A percentile compares a stretch with the other conserved stretches of the same genome.
phyloP scores from a whole-genome alignment of 2,888 invertebrate genomes.

The Ceraclea dissimilis region DNA sequence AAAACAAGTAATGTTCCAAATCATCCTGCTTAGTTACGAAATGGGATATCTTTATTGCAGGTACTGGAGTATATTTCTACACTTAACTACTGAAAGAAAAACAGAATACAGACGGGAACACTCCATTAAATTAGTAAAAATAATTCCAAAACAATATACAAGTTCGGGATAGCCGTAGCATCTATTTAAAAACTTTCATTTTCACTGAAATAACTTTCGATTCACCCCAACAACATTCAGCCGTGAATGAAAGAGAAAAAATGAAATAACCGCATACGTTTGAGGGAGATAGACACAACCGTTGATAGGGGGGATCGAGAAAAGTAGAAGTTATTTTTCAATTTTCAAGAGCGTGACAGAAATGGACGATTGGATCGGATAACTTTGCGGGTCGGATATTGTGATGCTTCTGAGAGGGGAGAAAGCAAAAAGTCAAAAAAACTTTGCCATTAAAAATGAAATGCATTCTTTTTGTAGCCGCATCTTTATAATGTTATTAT shows the following conservation, averaged over 20 bases:
- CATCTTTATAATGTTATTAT: not conserved
- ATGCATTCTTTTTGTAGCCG: not conserved
- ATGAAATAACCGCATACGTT: not conserved
- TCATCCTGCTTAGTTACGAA: no score
- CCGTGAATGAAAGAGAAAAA: not conserved
- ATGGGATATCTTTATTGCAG: no score
- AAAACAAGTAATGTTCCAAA: no score
- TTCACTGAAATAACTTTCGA: not conserved
- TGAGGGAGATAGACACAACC: not conserved
- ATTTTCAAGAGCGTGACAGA: conserved; percentile 23
- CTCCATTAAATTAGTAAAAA: no score
- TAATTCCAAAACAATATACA: no score
- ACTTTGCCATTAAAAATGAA: not conserved
- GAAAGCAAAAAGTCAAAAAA: not conserved
- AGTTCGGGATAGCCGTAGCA: no score
- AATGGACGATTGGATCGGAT: conserved; percentile 21
- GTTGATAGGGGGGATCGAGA: conserved; percentile 4
- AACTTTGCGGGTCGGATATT: conserved; percentile 6
- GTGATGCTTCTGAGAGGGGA: not conserved
- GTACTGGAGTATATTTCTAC: no score
- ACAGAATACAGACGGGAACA: no score
- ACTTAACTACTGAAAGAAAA: no score
- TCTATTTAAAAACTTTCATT: not conserved
- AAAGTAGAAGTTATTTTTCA: conserved; percentile 19
- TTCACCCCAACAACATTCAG: not conserved